These are phyloP conservation scores for Phasianus colchicus DNA, from an alignment of 2,113 vertebrate genomes.

Conservation along the genomic window DNA sequence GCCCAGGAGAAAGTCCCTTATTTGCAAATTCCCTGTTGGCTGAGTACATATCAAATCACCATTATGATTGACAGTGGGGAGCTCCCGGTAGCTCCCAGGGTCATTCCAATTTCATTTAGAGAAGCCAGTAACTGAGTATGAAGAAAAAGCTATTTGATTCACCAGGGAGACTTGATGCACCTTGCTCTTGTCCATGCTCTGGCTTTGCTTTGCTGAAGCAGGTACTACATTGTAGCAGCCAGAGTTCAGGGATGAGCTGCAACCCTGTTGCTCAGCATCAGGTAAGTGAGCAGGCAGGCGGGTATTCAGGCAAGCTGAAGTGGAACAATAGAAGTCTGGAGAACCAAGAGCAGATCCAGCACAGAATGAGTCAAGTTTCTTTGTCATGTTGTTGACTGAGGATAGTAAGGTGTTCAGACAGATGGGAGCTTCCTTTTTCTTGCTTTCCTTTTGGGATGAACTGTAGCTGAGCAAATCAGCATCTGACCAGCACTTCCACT, in stretches of 20 bases:
- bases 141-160: not conserved
- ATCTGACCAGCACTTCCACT: constrained; percentile 8
- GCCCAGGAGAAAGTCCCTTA: not conserved
- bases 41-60: not conserved
- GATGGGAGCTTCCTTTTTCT: constrained; percentile 19
- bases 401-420: not conserved
- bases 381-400: not conserved
- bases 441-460: constrained; percentile 6
- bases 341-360: not conserved
- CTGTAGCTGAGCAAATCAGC: not conserved
- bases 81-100: not conserved
- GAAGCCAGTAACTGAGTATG: not conserved
- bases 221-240: not conserved
- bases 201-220: not conserved
- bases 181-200: not conserved
- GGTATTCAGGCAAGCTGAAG: not conserved
- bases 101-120: not conserved
- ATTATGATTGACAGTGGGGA: not conserved
- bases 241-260: not conserved
- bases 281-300: not conserved
- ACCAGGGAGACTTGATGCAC: not conserved
- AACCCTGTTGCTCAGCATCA: not conserved
- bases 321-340: not conserved
- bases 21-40: not conserved
- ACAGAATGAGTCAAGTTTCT: not conserved